A percentile compares a stretch with the other conserved stretches of the same genome.
Conservation (phyloP, 2,888 invertebrate species). For the Synergus itoensis region DNA sequence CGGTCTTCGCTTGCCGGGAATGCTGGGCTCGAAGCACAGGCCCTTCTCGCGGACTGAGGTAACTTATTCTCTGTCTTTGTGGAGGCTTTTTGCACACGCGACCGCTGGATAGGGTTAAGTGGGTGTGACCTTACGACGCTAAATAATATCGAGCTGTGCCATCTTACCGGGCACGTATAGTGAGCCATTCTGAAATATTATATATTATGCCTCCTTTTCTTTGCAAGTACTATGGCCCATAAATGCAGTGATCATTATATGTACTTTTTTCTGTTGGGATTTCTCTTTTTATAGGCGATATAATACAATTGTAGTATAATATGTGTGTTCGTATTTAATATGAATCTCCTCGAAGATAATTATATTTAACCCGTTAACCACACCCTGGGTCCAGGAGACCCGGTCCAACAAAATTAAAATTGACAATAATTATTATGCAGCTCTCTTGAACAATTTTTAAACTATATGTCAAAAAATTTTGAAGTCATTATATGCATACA, state of each 20-base stretch:
- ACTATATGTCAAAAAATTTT: too few relatives aligned
- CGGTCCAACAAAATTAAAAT: too few relatives aligned
- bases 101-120: conserved; percentile 73
- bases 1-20: conserved; percentile 63
- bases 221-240: conserved; percentile 2
- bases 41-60: conserved; percentile 68
- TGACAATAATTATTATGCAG: too few relatives aligned
- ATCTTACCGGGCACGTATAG: conserved; percentile 68
- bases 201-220: conserved; percentile 48
- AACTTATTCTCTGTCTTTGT: conserved; percentile 74
- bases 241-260: conserved; percentile 23
- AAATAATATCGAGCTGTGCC: conserved; percentile 75
- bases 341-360: not conserved
- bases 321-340: not conserved
- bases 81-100: conserved; percentile 68
- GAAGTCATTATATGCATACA: too few relatives aligned
- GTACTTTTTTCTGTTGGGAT: not conserved
- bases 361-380: too few relatives aligned
- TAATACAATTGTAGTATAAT: not conserved
- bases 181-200: conserved; percentile 71
- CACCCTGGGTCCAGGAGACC: too few relatives aligned
- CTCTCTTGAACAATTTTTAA: too few relatives aligned
- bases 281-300: not conserved
- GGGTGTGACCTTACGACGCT: conserved; percentile 75
- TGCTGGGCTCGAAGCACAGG: conserved; percentile 60